phyloP scores from a whole-genome alignment of 2,113 vertebrate species.

The Pterocles burchelli region DNA sequence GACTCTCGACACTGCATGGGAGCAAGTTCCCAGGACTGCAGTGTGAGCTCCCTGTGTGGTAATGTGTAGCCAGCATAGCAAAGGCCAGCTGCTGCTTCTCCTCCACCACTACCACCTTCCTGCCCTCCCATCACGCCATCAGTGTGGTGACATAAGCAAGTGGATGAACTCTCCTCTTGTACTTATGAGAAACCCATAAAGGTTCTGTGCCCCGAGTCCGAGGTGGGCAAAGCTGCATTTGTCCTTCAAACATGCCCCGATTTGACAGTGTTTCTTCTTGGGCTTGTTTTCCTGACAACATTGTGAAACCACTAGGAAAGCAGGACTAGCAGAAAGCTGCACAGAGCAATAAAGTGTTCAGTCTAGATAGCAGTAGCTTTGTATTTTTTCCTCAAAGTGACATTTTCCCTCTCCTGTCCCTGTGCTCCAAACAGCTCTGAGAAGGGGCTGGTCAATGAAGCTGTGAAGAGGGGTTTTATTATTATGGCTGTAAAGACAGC shows the following conservation, averaged over 20 bases:
- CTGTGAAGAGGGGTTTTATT: not conserved
- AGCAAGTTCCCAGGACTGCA: not conserved
- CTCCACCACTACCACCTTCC: not conserved
- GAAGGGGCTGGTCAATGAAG: not conserved
- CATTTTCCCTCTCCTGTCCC: not conserved
- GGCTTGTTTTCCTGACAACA: not conserved
- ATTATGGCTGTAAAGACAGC: not conserved
- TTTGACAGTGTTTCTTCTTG: not conserved
- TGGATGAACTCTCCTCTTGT: not conserved
- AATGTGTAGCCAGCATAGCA: not conserved
- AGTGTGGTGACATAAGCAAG: not conserved
- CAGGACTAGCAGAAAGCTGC: not conserved
- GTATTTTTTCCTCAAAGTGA: not conserved
- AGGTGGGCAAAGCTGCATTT: not conserved
- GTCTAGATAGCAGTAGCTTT: not conserved
- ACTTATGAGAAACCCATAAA: not conserved
- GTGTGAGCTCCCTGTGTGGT: fast-evolving
- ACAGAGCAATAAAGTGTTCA: not conserved
- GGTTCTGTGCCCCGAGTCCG: not conserved
- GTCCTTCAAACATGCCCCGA: not conserved
- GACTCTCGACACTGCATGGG: no score
- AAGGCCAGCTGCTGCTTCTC: not conserved
- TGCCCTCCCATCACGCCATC: fast-evolving
- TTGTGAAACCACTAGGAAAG: not conserved
- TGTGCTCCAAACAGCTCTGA: not conserved